These are phyloP conservation scores for Tetragonula clypearis DNA, from an alignment of 1,140 invertebrate genomes.

Conservation along the genomic window DNA sequence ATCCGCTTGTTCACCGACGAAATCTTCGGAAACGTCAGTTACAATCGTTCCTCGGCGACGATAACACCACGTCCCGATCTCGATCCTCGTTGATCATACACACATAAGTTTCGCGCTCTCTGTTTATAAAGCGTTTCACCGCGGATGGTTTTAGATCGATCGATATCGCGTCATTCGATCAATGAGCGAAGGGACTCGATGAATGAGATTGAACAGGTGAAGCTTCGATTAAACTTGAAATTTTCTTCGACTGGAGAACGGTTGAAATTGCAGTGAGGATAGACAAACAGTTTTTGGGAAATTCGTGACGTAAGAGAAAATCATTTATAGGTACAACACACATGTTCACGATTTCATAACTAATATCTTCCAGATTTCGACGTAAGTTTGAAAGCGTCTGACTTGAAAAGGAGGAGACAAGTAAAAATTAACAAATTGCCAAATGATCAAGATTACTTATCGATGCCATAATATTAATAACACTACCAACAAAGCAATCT, in stretches of 20 bases:
- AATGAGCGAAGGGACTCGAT: background rate
- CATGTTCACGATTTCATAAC: no score
- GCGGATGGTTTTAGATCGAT: no score
- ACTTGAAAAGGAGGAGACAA: no score
- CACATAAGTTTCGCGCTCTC: no score
- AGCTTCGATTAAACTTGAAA: background rate
- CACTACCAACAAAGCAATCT: no score
- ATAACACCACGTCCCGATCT: background rate
- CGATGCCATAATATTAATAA: no score
- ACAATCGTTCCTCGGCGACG: conserved; percentile 2
- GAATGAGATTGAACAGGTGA: background rate
- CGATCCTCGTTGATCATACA: no score
- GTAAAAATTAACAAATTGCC: no score
- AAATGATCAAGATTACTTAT: no score
- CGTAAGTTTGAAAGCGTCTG: no score
- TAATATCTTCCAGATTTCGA: no score
- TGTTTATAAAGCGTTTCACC: background rate
- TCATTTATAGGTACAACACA: background rate
- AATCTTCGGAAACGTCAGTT: conserved; percentile 21
- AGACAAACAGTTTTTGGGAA: background rate
- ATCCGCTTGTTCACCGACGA: background rate
- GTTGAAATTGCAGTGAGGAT: background rate
- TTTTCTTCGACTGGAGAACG: background rate
- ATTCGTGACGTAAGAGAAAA: background rate
- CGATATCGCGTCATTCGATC: background rate